Conservation (phyloP, 1,140 invertebrate genomes). For the Pseudomyrmex concolor region DNA sequence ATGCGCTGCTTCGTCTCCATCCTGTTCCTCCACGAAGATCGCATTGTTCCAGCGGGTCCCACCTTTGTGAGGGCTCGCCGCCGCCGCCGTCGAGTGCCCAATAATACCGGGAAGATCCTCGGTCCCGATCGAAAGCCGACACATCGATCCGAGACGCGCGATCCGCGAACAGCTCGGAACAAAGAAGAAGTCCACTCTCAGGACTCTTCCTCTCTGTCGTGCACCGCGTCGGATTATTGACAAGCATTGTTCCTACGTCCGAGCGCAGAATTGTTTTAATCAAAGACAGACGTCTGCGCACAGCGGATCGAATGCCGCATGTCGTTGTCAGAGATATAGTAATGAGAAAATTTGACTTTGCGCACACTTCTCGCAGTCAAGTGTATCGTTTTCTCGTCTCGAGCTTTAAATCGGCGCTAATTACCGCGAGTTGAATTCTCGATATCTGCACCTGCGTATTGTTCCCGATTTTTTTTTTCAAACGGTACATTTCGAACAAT, state of each 20-base stretch:
- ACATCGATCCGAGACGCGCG: slow-evolving; percentile 74
- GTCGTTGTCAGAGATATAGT: background rate
- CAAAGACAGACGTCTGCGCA: background rate
- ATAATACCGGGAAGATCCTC: slow-evolving; percentile 79
- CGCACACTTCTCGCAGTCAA: background rate
- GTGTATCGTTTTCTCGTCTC: background rate
- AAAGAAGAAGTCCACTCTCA: slow-evolving; percentile 70
- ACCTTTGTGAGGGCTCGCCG: slow-evolving; percentile 79
- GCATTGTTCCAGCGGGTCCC: slow-evolving; percentile 79
- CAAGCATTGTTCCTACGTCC: slow-evolving; percentile 57
- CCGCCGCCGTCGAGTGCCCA: slow-evolving; percentile 76
- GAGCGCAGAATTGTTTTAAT: slow-evolving; percentile 42
- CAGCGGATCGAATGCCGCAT: background rate
- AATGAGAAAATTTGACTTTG: slow-evolving; percentile 26
- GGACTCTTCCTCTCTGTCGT: slow-evolving; percentile 47
- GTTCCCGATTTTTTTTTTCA: background rate
- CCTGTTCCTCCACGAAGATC: slow-evolving; percentile 71
- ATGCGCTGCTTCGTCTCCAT: slow-evolving; percentile 56
- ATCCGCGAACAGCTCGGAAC: slow-evolving; percentile 77
- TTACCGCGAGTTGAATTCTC: background rate
- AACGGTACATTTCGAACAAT: background rate
- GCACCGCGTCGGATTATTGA: slow-evolving; percentile 54
- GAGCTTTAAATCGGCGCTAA: background rate
- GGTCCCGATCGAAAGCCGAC: slow-evolving; percentile 77
- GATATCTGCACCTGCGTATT: background rate